phyloP scores from a whole-genome alignment of 2,888 invertebrate genomes.

The Dascillus cervinus region DNA sequence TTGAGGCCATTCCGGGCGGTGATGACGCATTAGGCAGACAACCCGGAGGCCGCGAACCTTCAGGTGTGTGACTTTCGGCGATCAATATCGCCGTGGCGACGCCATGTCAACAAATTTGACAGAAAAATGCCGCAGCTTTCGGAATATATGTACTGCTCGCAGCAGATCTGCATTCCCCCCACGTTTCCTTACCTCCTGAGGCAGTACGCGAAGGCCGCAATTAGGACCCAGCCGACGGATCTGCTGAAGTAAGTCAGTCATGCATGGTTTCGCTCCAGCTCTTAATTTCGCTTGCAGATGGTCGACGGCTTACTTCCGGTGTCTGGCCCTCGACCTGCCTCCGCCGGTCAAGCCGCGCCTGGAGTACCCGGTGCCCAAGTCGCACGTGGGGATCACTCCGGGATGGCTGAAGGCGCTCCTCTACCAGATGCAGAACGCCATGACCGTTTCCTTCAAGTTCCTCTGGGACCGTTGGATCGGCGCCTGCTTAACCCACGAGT shows the following conservation, averaged over 20 bases:
- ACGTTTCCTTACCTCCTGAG: slow-evolving; percentile 76
- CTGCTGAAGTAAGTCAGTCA: slow-evolving; percentile 51
- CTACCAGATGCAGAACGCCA: slow-evolving; percentile 56
- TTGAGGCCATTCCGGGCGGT: too few species aligned
- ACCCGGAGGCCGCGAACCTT: too few species aligned
- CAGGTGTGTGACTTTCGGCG: too few species aligned
- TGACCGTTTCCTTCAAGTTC: slow-evolving; percentile 35
- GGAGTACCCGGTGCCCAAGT: slow-evolving; percentile 63
- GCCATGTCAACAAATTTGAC: too few species aligned
- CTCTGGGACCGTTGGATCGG: slow-evolving; percentile 54
- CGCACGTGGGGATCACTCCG: slow-evolving; percentile 67
- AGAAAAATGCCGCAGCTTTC: slow-evolving; percentile 55
- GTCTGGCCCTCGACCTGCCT: slow-evolving; percentile 65
- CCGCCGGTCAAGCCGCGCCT: slow-evolving; percentile 75
- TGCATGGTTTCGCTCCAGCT: not conserved
- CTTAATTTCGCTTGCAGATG: slow-evolving; percentile 47
- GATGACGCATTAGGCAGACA: too few species aligned
- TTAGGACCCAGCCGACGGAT: slow-evolving; percentile 83
- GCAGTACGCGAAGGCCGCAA: slow-evolving; percentile 85
- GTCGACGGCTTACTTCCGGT: slow-evolving; percentile 77
- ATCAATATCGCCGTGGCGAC: too few species aligned
- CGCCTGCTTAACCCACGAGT: slow-evolving; percentile 55
- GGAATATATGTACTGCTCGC: slow-evolving; percentile 70
- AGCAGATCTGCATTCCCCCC: slow-evolving; percentile 78
- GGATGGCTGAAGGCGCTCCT: slow-evolving; percentile 72